These are phyloP conservation scores for Hyles euphorbiae DNA, from an alignment of 1,140 invertebrate species.

Conservation along the genomic window DNA sequence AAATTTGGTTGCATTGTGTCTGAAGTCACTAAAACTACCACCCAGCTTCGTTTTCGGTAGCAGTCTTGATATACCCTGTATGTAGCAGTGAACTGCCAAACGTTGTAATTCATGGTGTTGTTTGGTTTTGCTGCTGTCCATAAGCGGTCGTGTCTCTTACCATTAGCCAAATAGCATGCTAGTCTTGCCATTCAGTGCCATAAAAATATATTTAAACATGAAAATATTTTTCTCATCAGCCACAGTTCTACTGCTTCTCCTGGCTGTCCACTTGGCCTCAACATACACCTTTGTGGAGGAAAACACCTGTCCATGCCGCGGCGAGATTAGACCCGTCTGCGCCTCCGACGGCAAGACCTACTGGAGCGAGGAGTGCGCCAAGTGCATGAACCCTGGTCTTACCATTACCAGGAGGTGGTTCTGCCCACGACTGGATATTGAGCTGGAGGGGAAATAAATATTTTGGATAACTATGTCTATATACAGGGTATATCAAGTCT, in stretches of 20 bases:
- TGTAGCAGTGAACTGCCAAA: too few species aligned
- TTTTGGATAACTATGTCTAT: not conserved
- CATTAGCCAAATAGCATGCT: too few species aligned
- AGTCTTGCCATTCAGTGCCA: too few species aligned
- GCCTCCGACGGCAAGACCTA: conserved; percentile 24
- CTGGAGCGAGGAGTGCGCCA: conserved; percentile 20
- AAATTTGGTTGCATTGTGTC: too few species aligned
- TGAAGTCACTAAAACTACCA: too few species aligned
- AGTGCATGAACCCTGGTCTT: conserved; percentile 30
- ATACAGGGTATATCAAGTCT: too few species aligned
- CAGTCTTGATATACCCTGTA: too few species aligned
- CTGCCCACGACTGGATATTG: conserved; percentile 16
- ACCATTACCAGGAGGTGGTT: conserved; percentile 12
- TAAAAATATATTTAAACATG: too few species aligned
- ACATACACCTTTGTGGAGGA: conserved; percentile 4
- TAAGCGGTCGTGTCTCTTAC: too few species aligned
- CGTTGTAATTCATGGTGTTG: too few species aligned
- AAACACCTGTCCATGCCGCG: conserved; percentile 12
- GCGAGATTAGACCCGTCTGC: conserved; percentile 17
- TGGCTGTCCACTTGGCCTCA: not conserved
- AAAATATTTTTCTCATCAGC: not conserved
- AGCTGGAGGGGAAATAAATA: conserved; percentile 10
- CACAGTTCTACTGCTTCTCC: not conserved
- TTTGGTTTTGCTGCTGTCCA: too few species aligned
- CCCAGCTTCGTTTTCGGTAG: too few species aligned